Conservation (phyloP, 2,888 invertebrate species). For the Trachelus tabidus region DNA sequence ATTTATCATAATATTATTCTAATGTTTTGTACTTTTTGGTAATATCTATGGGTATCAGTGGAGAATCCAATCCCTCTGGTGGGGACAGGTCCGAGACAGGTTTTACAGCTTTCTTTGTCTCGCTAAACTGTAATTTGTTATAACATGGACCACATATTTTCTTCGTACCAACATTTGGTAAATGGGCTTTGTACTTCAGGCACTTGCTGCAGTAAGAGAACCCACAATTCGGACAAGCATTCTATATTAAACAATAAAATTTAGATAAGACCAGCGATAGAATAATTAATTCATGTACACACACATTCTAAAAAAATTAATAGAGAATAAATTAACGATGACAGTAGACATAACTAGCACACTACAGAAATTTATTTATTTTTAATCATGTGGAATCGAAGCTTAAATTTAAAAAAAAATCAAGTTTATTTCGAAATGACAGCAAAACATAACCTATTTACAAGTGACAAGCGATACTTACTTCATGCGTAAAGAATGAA, state of each 20-base stretch:
- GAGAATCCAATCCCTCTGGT: conserved; percentile 29
- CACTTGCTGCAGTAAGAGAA: conserved; percentile 87
- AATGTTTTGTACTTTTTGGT: conserved; percentile 45
- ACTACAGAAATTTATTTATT: not conserved
- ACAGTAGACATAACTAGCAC: no score
- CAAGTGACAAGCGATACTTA: conserved; percentile 53
- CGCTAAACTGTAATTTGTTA: conserved; percentile 51
- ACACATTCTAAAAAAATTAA: conserved; percentile 7
- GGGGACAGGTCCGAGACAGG: conserved; percentile 19
- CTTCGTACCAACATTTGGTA: conserved; percentile 73
- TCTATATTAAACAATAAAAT: conserved; percentile 68
- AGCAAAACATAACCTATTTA: conserved; percentile 12
- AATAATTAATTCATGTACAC: not conserved
- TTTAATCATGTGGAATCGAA: not conserved
- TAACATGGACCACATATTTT: conserved; percentile 76
- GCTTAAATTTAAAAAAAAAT: conserved; percentile 6
- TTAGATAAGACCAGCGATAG: conserved; percentile 18
- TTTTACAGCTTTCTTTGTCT: conserved; percentile 23
- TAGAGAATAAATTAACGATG: not conserved
- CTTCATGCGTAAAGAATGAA: conserved; percentile 80
- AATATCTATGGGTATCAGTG: conserved; percentile 51
- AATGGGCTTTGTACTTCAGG: conserved; percentile 76
- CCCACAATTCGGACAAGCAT: conserved; percentile 86
- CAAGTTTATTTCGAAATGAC: not conserved
- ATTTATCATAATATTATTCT: conserved; percentile 10